Base-by-base conservation (phyloP, 64 coral and sea anemone species). In the Hydrozoanthus tunicans region DNA sequence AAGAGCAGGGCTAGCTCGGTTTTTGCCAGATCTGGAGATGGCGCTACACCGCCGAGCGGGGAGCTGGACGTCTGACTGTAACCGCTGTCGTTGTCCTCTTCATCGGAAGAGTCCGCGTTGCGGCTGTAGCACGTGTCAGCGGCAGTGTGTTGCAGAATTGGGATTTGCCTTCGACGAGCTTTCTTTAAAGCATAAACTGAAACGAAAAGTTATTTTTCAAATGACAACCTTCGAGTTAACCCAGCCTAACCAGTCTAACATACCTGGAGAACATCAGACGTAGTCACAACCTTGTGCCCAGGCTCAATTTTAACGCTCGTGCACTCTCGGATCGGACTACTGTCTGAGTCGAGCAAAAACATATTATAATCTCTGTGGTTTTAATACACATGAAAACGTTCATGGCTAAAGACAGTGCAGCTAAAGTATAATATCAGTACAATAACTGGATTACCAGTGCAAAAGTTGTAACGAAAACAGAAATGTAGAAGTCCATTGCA, bases 21-120 rank as follows among this genome's bases (percentile, higher is more conserved):
- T 93, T 96, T 96, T 55, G 94, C 86, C 4, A 96, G 59, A 83
- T 96, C 83, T 53, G 95, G 90, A 51, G 92, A 75, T 25, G 92
- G 77, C 52, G 91, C 71, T 23, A 85, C 77, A 1, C 93, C 90
- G 32, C 89, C 73, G 56, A 25, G 9, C 27, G 53, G 27, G 54
- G 67, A 91, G n/a, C 75, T 70, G 0, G 90, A 80, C 3, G 74
- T 71, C 10, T 91, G 92, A 24, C 89, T 94, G 61, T 91, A 94
- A 6, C 93, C 95, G 8, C 74, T 96, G 58, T 93, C 92, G 11
- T 90, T 89, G 9, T 96, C 95, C 12, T 96, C 92, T 6, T 96
- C 94, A 56, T 91, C 70, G 11, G 83, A 82, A 75, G 67, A 58
- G 0, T 80, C 83, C 69, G 64, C 88, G 64, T 76, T 60, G 11